A percentile compares a stretch with the other conserved stretches of the same genome.
Evolutionary conservation across 2,888 invertebrate genomes (phyloP).

Genomic region (Ypsolopha scabrella): DNA sequence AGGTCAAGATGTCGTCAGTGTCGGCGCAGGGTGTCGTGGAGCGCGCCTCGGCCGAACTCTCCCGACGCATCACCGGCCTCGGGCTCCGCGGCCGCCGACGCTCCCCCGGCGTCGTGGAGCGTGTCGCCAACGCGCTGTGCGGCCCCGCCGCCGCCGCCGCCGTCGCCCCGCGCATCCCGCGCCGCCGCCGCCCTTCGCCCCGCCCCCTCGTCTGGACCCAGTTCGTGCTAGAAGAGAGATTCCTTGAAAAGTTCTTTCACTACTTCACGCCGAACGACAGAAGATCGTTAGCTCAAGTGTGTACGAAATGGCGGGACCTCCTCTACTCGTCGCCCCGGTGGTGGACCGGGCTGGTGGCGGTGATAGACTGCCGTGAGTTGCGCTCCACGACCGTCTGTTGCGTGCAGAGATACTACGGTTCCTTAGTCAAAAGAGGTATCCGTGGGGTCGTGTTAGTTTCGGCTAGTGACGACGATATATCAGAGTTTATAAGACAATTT

Average conservation of each 20-base stretch:
- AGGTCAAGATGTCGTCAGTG: constrained; percentile 81
- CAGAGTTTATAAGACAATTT: constrained; percentile 88
- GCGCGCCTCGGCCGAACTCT: constrained; percentile 90
- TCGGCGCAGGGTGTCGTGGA: constrained; percentile 92
- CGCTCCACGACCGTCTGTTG: constrained; percentile 69
- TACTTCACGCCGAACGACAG: constrained; percentile 86
- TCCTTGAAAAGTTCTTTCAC: constrained; percentile 86
- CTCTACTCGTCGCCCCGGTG: constrained; percentile 88
- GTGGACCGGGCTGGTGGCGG: constrained; percentile 89
- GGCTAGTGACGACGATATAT: constrained; percentile 90
- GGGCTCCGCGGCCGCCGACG: constrained; percentile 76
- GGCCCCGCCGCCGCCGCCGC: constrained; percentile 69
- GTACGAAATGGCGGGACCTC: constrained; percentile 89
- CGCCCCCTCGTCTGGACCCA: constrained; percentile 77
- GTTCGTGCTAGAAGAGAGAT: constrained; percentile 85
- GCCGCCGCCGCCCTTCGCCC: constrained; percentile 63
- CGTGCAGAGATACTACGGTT: constrained; percentile 78
- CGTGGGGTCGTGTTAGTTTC: constrained; percentile 87
- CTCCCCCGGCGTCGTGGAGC: constrained; percentile 81
- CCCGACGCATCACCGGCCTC: constrained; percentile 89
- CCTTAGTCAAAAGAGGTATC: constrained; percentile 86
- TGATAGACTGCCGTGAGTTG: constrained; percentile 87
- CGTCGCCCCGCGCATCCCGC: constrained; percentile 38
- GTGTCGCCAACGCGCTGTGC: constrained; percentile 88
- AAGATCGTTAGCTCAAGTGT: constrained; percentile 85